Evolutionary conservation across 2,113 vertebrate genomes (phyloP).

Genomic region (Arothron firmamentum): DNA sequence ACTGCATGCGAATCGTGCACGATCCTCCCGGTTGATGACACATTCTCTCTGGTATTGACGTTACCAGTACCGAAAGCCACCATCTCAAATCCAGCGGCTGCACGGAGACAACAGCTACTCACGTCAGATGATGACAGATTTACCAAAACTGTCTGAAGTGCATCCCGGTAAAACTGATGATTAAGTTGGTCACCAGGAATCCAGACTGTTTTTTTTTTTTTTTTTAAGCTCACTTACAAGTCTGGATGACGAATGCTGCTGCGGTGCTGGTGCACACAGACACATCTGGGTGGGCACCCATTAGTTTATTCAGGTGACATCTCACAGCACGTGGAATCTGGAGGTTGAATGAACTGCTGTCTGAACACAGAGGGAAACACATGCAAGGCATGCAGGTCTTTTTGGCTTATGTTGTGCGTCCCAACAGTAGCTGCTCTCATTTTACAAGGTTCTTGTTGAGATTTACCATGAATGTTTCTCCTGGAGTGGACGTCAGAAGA

Average conservation of each 20-base stretch:
- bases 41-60: slow-evolving; percentile 75
- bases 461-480: slow-evolving; percentile 74
- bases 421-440: too few relatives aligned
- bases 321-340: slow-evolving; percentile 74
- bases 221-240: slow-evolving; percentile 71
- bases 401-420: too few relatives aligned
- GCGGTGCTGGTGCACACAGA: slow-evolving; percentile 78
- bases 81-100: slow-evolving; percentile 75
- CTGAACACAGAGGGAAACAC: slow-evolving; percentile 33
- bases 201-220: background rate
- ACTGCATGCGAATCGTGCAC: slow-evolving; percentile 88
- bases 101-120: background rate
- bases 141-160: background rate
- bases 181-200: background rate
- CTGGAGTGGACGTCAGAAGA: slow-evolving; percentile 26
- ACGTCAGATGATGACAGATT: too few relatives aligned
- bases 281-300: slow-evolving; percentile 73
- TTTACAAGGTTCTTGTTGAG: too few relatives aligned
- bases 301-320: slow-evolving; percentile 77
- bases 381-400: too few relatives aligned
- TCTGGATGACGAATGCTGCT: slow-evolving; percentile 87
- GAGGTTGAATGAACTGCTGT: slow-evolving; percentile 61
- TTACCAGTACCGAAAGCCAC: slow-evolving; percentile 90
- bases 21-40: slow-evolving; percentile 75
- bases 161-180: background rate